These are phyloP conservation scores for Anguilla obscura DNA, from an alignment of 2,797 vertebrate species.

Conservation along the genomic window DNA sequence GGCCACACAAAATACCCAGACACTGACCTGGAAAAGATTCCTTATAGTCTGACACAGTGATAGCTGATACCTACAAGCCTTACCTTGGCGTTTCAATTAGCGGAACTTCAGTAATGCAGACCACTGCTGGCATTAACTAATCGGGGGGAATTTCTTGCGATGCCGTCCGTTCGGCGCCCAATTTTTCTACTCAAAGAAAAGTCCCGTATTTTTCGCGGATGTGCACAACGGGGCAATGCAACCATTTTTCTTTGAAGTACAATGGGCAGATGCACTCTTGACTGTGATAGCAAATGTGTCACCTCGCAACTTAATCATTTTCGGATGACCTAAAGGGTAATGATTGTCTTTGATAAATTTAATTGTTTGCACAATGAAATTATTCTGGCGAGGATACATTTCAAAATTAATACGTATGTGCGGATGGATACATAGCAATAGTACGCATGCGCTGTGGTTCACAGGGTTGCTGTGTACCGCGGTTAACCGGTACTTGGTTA, in stretches of 20 bases:
- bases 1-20: constrained; percentile 67
- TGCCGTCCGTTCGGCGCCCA: constrained; percentile 71
- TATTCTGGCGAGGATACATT: background rate
- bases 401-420: constrained; percentile 18
- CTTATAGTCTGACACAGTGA: constrained; percentile 49
- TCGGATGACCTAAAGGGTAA: background rate
- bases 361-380: background rate
- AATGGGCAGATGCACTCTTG: background rate
- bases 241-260: background rate
- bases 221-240: constrained; percentile 35
- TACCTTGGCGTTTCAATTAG: constrained; percentile 31
- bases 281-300: background rate
- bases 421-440: constrained; percentile 41
- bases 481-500: background rate
- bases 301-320: background rate
- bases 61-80: constrained; percentile 18
- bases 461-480: background rate
- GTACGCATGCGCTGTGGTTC: constrained; percentile 12
- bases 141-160: constrained; percentile 44
- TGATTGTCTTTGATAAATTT: background rate
- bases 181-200: constrained; percentile 69
- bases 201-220: constrained; percentile 64
- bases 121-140: background rate
- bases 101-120: constrained; percentile 47
- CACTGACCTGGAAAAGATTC: constrained; percentile 84